Conservation (phyloP, 64 coral and sea anemone species). For the Actinia tenebrosa region DNA sequence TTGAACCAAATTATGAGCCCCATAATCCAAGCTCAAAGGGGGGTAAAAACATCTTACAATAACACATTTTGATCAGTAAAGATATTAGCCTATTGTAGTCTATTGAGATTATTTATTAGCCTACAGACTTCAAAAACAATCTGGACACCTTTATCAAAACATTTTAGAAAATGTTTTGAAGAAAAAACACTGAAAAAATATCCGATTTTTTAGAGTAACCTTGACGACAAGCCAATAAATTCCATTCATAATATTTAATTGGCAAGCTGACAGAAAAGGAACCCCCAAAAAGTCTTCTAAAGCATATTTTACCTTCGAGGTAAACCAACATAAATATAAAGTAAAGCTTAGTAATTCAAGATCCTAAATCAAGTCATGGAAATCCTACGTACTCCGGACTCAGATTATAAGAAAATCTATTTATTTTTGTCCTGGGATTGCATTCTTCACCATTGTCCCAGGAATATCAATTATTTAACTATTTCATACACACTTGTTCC, state of each 20-base stretch:
- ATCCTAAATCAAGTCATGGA: background rate
- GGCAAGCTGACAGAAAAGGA: background rate
- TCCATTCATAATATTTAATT: background rate
- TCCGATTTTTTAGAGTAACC: background rate
- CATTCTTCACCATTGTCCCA: background rate
- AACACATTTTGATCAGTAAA: background rate
- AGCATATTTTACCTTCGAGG: background rate
- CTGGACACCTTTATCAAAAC: background rate
- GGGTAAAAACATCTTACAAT: background rate
- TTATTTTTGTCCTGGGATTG: background rate
- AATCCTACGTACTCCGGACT: background rate
- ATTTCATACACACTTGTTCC: background rate
- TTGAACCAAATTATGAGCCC: background rate
- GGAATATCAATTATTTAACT: background rate
- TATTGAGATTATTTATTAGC: background rate
- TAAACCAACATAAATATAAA: background rate
- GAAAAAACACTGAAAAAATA: background rate
- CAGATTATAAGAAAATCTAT: background rate
- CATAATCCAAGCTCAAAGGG: background rate
- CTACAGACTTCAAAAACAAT: background rate
- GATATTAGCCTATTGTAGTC: background rate
- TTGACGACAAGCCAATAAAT: background rate
- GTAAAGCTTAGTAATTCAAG: background rate
- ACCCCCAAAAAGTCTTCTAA: background rate
- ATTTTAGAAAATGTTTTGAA: background rate